Evolutionary conservation across 2,888 invertebrate species (phyloP).

Genomic region (Netelia melanura): DNA sequence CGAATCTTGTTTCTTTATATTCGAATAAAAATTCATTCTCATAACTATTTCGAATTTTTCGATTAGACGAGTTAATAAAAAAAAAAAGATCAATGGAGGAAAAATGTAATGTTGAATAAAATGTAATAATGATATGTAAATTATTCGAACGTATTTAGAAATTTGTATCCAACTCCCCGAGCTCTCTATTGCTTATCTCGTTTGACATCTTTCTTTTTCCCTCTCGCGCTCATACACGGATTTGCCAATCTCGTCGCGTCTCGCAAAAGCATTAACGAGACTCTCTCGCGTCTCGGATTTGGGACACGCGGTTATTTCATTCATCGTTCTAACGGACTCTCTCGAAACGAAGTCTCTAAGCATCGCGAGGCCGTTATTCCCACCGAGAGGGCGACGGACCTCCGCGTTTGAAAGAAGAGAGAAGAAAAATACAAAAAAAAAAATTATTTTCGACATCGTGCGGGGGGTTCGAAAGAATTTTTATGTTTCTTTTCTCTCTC

Average conservation of each 20-base stretch:
- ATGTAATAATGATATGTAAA: not conserved
- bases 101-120: not conserved
- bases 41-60: not conserved
- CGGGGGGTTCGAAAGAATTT: constrained; percentile 30
- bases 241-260: not conserved
- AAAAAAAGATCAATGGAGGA: not conserved
- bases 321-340: constrained; percentile 22
- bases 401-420: not conserved
- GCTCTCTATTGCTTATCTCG: not conserved
- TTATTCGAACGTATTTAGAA: not conserved
- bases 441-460: constrained; percentile 24
- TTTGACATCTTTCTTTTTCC: not conserved
- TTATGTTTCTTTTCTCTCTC: not conserved
- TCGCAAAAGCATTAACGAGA: not conserved
- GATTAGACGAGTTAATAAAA: not conserved
- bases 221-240: not conserved
- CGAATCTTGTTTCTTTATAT: not conserved
- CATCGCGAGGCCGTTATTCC: no score
- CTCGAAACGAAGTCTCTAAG: not conserved
- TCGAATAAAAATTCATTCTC: constrained; percentile 32
- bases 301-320: constrained; percentile 7
- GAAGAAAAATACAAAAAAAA: constrained; percentile 15
- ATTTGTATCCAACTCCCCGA: not conserved
- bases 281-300: not conserved
- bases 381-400: not conserved